Conservation (phyloP, 2,888 invertebrate genomes). For the Arenicola marina region DNA sequence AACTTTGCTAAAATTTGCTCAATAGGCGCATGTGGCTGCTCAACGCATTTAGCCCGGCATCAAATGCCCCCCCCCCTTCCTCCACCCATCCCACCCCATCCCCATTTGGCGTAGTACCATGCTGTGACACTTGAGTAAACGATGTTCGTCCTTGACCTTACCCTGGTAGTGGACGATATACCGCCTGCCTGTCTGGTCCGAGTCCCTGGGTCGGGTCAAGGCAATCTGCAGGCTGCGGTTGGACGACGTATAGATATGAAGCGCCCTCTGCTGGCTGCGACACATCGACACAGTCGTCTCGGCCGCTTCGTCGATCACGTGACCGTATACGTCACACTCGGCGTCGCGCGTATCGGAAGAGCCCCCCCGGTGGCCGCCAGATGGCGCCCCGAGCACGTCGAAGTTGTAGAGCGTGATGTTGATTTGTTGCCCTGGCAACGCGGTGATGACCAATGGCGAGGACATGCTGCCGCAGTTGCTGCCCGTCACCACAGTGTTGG, state of each 20-base stretch:
- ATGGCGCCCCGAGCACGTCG: background rate
- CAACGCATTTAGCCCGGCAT: no score
- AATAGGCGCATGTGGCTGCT: no score
- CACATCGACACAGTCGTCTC: background rate
- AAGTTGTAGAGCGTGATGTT: constrained; percentile 1
- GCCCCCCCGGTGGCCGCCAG: background rate
- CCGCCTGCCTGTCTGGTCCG: no score
- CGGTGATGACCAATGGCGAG: background rate
- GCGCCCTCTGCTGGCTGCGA: background rate
- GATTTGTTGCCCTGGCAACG: background rate
- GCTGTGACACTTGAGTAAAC: no score
- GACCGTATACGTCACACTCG: background rate
- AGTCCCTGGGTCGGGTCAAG: no score
- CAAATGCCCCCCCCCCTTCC: no score
- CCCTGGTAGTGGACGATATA: no score
- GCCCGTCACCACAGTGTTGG: background rate
- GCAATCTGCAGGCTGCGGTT: background rate
- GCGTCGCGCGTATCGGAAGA: background rate
- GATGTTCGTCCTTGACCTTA: no score
- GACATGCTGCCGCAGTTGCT: constrained; percentile 2
- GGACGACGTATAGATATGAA: background rate
- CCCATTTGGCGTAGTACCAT: no score
- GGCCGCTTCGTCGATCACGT: background rate
- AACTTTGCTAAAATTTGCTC: no score
- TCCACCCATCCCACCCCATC: no score